Conservation (phyloP, 2,888 invertebrate genomes). For the Drosophila emarginata region DNA sequence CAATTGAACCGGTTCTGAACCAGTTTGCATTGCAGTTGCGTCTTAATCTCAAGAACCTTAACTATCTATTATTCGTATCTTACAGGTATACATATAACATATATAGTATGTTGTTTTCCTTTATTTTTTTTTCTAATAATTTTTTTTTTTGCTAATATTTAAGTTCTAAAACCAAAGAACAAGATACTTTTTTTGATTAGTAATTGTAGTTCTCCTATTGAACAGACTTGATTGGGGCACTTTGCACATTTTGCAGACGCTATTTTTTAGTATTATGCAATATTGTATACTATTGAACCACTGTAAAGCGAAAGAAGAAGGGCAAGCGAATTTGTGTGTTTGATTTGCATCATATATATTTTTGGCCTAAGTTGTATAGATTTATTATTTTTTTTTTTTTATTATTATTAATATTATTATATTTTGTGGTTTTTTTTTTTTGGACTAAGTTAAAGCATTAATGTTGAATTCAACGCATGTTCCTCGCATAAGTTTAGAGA, state of each 20-base stretch:
- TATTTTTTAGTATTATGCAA: conserved; percentile 58
- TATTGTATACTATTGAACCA: conserved; percentile 13
- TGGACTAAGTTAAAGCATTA: conserved; percentile 14
- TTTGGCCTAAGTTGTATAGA: conserved; percentile 4
- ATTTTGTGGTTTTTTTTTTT: conserved; percentile 44
- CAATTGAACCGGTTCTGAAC: neutral
- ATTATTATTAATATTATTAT: conserved; percentile 3
- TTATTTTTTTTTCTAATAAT: conserved; percentile 43
- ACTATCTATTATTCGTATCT: neutral
- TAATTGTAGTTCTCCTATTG: conserved; percentile 40
- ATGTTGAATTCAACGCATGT: conserved; percentile 73
- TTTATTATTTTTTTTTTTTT: conserved; percentile 17
- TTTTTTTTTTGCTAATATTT: conserved; percentile 61
- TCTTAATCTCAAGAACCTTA: conserved; percentile 1
- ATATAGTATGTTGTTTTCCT: conserved; percentile 40
- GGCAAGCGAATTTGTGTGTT: neutral
- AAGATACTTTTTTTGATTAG: conserved; percentile 56
- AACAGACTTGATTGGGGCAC: conserved; percentile 51
- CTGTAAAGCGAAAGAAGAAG: neutral
- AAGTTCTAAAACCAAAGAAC: conserved; percentile 80
- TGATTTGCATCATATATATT: neutral
- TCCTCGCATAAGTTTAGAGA: conserved; percentile 78
- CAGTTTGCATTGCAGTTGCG: conserved; percentile 1
- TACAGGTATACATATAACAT: neutral
- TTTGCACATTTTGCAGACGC: conserved; percentile 12